Evolutionary conservation across 2,888 invertebrate genomes (phyloP).

Genomic region (Phlogophora meticulosa): DNA sequence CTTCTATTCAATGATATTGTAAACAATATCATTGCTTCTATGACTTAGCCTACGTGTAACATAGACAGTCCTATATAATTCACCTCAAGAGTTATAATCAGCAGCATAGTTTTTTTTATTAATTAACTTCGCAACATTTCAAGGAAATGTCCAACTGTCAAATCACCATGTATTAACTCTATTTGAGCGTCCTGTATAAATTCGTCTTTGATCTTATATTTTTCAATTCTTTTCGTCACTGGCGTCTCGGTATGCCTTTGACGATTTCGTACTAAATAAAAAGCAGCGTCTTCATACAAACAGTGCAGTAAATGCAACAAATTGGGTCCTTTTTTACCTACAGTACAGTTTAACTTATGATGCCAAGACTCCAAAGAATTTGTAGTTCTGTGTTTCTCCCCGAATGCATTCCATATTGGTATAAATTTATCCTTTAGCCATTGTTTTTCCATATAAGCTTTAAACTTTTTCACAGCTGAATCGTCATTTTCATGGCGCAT

Average conservation of each 20-base stretch:
- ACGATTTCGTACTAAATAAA: conserved; percentile 5
- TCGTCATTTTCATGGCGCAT: conserved; percentile 18
- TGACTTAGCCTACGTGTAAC: conserved; percentile 11
- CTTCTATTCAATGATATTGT: conserved; percentile 14
- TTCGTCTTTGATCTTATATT: conserved; percentile 15
- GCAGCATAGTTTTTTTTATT: no score
- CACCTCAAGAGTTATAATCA: conserved; percentile 14
- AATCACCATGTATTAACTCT: conserved; percentile 14
- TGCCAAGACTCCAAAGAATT: conserved; percentile 30
- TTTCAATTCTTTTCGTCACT: conserved; percentile 17
- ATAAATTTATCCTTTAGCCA: conserved; percentile 25
- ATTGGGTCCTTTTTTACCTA: conserved; percentile 23
- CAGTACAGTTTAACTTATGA: conserved; percentile 22
- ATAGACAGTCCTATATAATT: conserved; percentile 16
- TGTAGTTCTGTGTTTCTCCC: conserved; percentile 29
- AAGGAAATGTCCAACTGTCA: conserved; percentile 23
- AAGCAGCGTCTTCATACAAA: conserved; percentile 15
- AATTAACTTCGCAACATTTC: conserved; percentile 14
- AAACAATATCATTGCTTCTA: conserved; percentile 20
- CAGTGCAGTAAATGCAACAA: conserved; percentile 19
- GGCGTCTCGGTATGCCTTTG: conserved; percentile 9
- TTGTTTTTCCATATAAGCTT: no score
- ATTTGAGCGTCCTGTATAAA: conserved; percentile 21
- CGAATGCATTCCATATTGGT: conserved; percentile 28
- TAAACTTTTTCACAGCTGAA: conserved; percentile 12